Evolutionary conservation across 2,888 invertebrate species (phyloP).

Genomic region (Plagodis pulveraria): DNA sequence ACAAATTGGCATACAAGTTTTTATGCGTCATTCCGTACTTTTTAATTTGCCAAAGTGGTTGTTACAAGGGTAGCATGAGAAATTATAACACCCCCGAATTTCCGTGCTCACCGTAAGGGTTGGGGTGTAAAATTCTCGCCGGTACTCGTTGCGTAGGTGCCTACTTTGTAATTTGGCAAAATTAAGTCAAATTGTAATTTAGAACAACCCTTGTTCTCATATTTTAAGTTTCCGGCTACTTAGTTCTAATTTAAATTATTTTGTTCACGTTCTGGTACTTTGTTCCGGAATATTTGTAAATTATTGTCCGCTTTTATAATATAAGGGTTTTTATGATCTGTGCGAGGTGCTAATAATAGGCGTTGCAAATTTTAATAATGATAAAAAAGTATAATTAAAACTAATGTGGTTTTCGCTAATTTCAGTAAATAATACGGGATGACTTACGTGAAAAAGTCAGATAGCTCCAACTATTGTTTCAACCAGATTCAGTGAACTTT

Average conservation of each 20-base stretch:
- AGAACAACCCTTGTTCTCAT: conserved; percentile 43
- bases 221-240: conserved; percentile 39
- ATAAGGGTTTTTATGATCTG: too few relatives aligned
- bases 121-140: conserved; percentile 52
- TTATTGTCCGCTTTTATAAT: not conserved
- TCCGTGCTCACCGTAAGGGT: conserved; percentile 44
- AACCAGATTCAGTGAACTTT: too few relatives aligned
- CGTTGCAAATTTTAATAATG: too few relatives aligned
- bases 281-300: conserved; percentile 3
- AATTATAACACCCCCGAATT: conserved; percentile 46
- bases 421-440: too few relatives aligned
- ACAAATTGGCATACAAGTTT: conserved; percentile 51
- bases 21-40: conserved; percentile 49
- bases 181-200: conserved; percentile 60
- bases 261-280: conserved; percentile 12
- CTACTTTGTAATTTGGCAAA: conserved; percentile 43
- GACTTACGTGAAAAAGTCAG: too few relatives aligned
- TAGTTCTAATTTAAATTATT: conserved; percentile 36
- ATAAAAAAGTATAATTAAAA: too few relatives aligned
- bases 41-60: conserved; percentile 58
- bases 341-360: too few relatives aligned
- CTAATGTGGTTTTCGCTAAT: too few relatives aligned
- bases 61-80: conserved; percentile 45
- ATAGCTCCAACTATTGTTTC: too few relatives aligned
- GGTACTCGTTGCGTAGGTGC: conserved; percentile 33